phyloP scores from a whole-genome alignment of 2,888 invertebrate species.

The Gryllus longicercus region DNA sequence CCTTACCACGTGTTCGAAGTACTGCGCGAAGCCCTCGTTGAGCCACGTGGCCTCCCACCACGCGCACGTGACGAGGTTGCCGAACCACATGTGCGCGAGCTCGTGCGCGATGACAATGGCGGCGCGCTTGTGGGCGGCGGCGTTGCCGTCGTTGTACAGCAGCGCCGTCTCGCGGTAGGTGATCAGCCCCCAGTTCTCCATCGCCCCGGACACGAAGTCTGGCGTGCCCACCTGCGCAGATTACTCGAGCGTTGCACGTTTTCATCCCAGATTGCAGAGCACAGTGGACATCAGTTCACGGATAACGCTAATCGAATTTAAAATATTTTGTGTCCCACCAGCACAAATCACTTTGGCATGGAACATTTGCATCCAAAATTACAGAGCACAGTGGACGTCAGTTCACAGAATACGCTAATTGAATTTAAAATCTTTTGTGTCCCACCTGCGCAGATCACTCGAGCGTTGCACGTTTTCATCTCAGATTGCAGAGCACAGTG shows the following conservation, averaged over 20 bases:
- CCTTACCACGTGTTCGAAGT: slow-evolving; percentile 47
- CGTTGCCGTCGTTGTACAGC: not conserved
- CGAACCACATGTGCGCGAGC: slow-evolving; percentile 73
- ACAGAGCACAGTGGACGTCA: no score
- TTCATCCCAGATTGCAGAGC: no score
- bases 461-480: no score
- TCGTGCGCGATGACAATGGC: slow-evolving; percentile 56
- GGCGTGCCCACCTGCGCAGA: not conserved
- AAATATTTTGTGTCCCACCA: no score
- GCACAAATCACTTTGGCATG: no score
- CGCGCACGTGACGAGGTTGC: slow-evolving; percentile 63
- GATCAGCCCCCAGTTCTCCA: slow-evolving; percentile 5
- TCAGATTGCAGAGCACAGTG: no score
- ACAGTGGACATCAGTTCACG: no score
- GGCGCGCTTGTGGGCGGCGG: slow-evolving; percentile 37
- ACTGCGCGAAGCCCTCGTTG: slow-evolving; percentile 68
- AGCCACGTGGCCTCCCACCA: slow-evolving; percentile 71
- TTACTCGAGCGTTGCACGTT: no score
- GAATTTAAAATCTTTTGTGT: no score
- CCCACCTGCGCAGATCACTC: not conserved
- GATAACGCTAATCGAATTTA: no score
- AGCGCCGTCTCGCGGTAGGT: not conserved
- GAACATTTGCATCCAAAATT: no score
- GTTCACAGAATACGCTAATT: no score
- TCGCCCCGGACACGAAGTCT: not conserved